Evolutionary conservation across 2,888 invertebrate species (phyloP).

Genomic region (Tiphia femorata): DNA sequence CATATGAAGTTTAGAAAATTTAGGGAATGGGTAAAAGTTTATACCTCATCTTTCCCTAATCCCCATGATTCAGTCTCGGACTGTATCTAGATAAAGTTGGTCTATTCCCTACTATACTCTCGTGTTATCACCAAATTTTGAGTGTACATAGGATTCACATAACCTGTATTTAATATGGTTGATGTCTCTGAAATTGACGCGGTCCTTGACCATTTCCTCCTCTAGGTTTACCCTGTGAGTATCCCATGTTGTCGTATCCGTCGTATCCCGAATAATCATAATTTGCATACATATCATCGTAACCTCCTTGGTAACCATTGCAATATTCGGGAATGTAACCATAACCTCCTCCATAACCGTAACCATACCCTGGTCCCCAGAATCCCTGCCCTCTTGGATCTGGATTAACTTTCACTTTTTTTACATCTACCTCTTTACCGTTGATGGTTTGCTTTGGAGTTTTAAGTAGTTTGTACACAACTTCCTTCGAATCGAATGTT

Average conservation of each 20-base stretch:
- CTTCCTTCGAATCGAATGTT: conserved; percentile 76
- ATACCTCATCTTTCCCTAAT: conserved; percentile 14
- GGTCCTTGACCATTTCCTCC: conserved; percentile 66
- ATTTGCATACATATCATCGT: conserved; percentile 67
- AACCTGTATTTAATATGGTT: conserved; percentile 62
- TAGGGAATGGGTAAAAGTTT: conserved; percentile 16
- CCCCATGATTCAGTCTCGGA: conserved; percentile 35
- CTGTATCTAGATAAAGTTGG: conserved; percentile 35
- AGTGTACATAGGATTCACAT: conserved; percentile 35
- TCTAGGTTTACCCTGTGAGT: conserved; percentile 63
- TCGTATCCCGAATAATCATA: conserved; percentile 67
- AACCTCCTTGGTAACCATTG: conserved; percentile 64
- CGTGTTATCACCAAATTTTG: conserved; percentile 49
- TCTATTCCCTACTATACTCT: conserved; percentile 47
- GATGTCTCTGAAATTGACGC: conserved; percentile 68
- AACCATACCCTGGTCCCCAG: conserved; percentile 64
- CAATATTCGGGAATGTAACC: conserved; percentile 65
- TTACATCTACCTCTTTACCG: conserved; percentile 73
- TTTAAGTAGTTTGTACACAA: conserved; percentile 73
- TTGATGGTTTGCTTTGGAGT: conserved; percentile 73
- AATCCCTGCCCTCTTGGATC: conserved; percentile 66
- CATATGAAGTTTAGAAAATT: conserved; percentile 32
- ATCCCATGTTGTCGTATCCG: conserved; percentile 64
- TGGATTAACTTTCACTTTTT: conserved; percentile 73
- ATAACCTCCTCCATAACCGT: conserved; percentile 60